Evolutionary conservation across 2,797 vertebrate genomes (phyloP).

Genomic region (Crocodylus rhombifer): DNA sequence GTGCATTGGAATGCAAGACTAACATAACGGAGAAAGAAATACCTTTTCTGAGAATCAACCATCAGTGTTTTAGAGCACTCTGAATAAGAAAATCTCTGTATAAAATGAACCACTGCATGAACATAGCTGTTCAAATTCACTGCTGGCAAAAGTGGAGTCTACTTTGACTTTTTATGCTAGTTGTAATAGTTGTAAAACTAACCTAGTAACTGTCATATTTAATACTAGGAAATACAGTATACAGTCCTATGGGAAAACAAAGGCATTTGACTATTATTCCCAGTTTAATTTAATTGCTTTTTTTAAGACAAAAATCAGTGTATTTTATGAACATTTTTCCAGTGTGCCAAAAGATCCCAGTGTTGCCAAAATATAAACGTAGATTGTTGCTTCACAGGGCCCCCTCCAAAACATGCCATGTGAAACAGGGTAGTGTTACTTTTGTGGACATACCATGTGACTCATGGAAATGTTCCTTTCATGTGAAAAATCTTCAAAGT

Average conservation of each 20-base stretch:
- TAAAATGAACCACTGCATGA: too few species aligned
- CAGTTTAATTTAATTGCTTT: neutral
- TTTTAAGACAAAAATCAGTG: neutral
- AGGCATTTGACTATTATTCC: neutral
- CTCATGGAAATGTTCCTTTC: neutral
- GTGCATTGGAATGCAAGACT: neutral
- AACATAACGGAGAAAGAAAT: too few species aligned
- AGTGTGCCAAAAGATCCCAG: neutral
- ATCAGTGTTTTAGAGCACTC: neutral
- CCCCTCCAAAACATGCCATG: too few species aligned
- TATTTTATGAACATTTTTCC: neutral
- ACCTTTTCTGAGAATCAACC: neutral
- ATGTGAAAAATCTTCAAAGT: neutral
- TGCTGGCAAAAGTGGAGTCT: neutral
- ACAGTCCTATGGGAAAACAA: neutral
- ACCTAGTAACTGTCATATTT: neutral
- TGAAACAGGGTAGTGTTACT: too few species aligned
- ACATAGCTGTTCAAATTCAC: too few species aligned
- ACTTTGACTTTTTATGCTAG: neutral
- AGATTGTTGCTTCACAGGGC: neutral
- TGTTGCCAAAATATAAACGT: neutral
- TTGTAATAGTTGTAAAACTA: neutral
- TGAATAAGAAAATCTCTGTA: neutral
- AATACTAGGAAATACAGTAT: neutral
- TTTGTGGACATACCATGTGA: neutral